phyloP scores from a whole-genome alignment of 1,140 invertebrate species.

The Mesaphorura yosii region DNA sequence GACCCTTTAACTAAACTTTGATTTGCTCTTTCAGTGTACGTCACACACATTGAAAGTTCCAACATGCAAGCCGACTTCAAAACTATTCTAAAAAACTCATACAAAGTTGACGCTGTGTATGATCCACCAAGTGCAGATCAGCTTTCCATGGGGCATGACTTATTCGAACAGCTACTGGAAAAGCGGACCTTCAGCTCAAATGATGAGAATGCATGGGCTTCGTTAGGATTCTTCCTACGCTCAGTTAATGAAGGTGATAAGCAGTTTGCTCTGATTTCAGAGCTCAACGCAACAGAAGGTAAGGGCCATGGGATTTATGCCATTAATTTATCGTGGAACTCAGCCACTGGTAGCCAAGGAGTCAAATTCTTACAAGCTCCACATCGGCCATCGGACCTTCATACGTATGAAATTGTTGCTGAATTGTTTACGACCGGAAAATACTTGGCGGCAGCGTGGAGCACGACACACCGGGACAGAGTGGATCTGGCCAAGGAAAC shows the following conservation, averaged over 20 bases:
- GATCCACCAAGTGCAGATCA: neutral
- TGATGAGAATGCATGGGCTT: neutral
- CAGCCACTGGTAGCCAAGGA: neutral
- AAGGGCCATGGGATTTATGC: neutral
- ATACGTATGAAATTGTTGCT: slow-evolving; percentile 3
- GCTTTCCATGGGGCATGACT: neutral
- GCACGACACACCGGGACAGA: slow-evolving; percentile 13
- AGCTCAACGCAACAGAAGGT: neutral
- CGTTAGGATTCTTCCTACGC: neutral
- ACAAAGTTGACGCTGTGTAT: neutral
- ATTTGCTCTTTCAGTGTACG: no score
- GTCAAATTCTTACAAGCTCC: slow-evolving; percentile 13
- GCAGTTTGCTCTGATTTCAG: neutral
- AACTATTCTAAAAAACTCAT: neutral
- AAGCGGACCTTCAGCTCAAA: neutral
- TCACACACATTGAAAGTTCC: no score
- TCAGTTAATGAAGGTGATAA: neutral
- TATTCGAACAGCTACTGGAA: neutral
- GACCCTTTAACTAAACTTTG: no score
- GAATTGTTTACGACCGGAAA: neutral
- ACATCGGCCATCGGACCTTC: slow-evolving; percentile 7
- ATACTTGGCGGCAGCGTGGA: slow-evolving; percentile 4
- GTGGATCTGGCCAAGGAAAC: slow-evolving; percentile 7
- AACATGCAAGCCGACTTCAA: no score
- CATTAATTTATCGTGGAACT: neutral